A percentile compares a stretch with the other conserved stretches of the same genome.
phyloP scores from a whole-genome alignment of 2,113 vertebrate species.

The Dinomys branickii region DNA sequence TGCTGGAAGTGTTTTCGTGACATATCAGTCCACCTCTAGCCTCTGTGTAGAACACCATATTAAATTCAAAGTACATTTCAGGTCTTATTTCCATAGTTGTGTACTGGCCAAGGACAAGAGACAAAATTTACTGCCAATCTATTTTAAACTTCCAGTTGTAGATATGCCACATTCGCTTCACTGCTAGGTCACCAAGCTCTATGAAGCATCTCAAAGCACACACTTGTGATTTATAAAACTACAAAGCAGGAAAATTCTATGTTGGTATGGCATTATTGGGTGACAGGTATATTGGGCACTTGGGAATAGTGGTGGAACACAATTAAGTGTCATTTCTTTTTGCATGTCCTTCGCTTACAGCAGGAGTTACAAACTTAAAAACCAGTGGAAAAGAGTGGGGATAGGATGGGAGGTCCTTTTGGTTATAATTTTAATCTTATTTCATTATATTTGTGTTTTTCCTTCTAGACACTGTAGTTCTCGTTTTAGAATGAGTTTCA shows the following conservation, averaged over 20 bases:
- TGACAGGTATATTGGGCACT: background rate
- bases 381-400: background rate
- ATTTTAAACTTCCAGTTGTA: background rate
- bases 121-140: background rate
- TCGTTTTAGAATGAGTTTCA: background rate
- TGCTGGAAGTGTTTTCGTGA: background rate
- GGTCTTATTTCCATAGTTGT: background rate
- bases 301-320: background rate
- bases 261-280: background rate
- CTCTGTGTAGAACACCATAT: background rate
- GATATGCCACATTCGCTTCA: background rate
- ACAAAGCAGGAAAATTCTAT: background rate
- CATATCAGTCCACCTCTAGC: background rate
- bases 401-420: background rate
- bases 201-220: background rate
- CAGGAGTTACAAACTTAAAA: conserved; percentile 25
- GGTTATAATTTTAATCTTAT: background rate
- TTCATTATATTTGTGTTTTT: background rate
- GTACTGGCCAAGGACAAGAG: background rate
- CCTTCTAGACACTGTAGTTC: background rate
- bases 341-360: background rate
- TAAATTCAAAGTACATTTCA: background rate
- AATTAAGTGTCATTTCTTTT: background rate
- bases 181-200: background rate
- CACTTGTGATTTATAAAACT: background rate